phyloP scores from a whole-genome alignment of 2,888 invertebrate genomes.

The Caenorhabditis sulstoni region DNA sequence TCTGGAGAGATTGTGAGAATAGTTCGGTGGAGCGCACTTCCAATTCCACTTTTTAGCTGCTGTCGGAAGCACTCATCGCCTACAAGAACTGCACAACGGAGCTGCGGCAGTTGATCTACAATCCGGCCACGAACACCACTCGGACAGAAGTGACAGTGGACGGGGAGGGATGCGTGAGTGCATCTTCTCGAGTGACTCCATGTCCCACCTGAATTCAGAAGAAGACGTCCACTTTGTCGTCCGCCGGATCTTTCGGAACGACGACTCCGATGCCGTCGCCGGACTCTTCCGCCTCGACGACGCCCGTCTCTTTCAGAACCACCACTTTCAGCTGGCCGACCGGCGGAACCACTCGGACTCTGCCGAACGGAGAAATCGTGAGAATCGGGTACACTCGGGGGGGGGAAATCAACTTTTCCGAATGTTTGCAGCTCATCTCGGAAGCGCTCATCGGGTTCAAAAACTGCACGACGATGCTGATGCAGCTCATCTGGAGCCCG shows the following conservation, averaged over 20 bases:
- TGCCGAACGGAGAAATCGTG: not conserved
- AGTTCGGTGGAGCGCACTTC: constrained; percentile 3
- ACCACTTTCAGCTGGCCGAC: not conserved
- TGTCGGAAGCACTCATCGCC: constrained; percentile 15
- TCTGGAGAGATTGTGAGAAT: constrained; percentile 32
- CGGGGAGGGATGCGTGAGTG: constrained; percentile 41
- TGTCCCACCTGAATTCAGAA: not conserved
- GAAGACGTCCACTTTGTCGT: not conserved
- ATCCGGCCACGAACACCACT: constrained; percentile 16
- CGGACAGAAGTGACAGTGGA: constrained; percentile 23
- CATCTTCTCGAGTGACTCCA: not conserved
- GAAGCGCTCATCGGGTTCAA: not conserved
- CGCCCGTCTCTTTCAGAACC: not conserved
- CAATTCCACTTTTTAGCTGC: constrained; percentile 13
- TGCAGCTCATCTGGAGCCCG: not conserved
- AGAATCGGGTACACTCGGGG: too few relatives aligned
- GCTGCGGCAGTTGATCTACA: constrained; percentile 19
- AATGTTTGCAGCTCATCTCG: not conserved
- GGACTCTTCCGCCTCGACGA: not conserved
- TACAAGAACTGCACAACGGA: constrained; percentile 37
- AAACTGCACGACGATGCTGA: not conserved
- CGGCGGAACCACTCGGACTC: not conserved
- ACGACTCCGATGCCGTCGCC: not conserved
- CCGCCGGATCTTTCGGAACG: not conserved
- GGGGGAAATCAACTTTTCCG: too few relatives aligned